Percentiles rank a stretch among this genome's conserved stretches.
phyloP scores from a whole-genome alignment of 2,797 vertebrate genomes.

The Myoxocephalus aenaeus region DNA sequence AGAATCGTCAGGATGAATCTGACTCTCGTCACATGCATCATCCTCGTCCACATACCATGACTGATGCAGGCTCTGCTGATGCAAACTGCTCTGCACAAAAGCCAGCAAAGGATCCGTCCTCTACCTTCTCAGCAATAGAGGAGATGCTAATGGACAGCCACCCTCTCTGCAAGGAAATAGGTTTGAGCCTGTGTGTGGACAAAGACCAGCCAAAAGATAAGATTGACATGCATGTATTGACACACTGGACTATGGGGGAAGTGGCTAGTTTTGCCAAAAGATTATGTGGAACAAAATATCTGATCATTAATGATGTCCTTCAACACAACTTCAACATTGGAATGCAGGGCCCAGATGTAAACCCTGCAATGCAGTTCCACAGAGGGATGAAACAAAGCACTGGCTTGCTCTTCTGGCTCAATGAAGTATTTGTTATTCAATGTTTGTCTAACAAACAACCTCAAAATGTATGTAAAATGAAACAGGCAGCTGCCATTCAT shows the following conservation, averaged over 20 bases:
- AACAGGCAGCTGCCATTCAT: not conserved
- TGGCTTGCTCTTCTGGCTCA: slow-evolving; percentile 1
- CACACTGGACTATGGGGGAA: not conserved
- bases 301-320: slow-evolving; percentile 19
- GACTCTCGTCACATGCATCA: not conserved
- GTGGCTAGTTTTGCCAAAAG: slow-evolving; percentile 7
- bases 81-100: not conserved
- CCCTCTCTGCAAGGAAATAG: slow-evolving; percentile 27
- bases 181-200: slow-evolving; percentile 33
- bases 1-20: not conserved
- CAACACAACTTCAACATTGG: slow-evolving; percentile 11
- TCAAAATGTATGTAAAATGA: not conserved
- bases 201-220: slow-evolving; percentile 17
- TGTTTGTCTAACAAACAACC: not conserved
- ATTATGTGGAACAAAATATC: slow-evolving; percentile 7
- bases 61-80: not conserved
- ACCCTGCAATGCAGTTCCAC: not conserved
- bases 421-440: slow-evolving; percentile 5
- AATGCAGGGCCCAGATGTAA: not conserved
- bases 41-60: not conserved
- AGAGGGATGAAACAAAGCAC: rapidly evolving
- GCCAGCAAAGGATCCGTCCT: not conserved
- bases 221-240: slow-evolving; percentile 9
- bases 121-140: not conserved
- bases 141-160: not conserved